Percentiles rank a stretch among this genome's conserved stretches.
These are phyloP conservation scores for Cynoglossus semilaevis DNA, from an alignment of 2,113 vertebrate species.

Conservation along the genomic window DNA sequence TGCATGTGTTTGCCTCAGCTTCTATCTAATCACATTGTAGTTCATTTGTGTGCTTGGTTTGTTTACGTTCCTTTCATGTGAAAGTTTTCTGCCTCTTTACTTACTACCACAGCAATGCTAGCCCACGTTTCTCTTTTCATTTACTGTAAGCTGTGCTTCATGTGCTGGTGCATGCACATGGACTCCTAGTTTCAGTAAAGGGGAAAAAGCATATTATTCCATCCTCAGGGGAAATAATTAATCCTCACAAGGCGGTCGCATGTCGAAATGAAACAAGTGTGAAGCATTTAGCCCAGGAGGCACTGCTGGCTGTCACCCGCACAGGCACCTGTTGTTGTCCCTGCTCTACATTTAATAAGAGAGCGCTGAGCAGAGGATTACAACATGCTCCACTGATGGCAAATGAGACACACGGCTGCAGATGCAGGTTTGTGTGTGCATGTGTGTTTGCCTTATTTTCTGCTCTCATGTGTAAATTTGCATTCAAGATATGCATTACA, in stretches of 20 bases:
- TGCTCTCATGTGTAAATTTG: slow-evolving; percentile 45
- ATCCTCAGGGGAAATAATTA: slow-evolving; percentile 79
- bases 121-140: slow-evolving; percentile 48
- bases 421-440: slow-evolving; percentile 52
- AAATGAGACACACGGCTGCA: slow-evolving; percentile 70
- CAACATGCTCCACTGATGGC: slow-evolving; percentile 75
- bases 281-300: slow-evolving; percentile 81
- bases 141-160: slow-evolving; percentile 58
- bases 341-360: slow-evolving; percentile 77
- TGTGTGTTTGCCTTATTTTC: background rate
- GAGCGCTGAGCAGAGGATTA: slow-evolving; percentile 71
- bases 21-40: slow-evolving; percentile 60
- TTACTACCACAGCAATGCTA: too few species aligned
- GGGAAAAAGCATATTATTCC: slow-evolving; percentile 66
- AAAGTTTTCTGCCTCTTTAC: slow-evolving; percentile 23
- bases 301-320: slow-evolving; percentile 76
- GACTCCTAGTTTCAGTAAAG: slow-evolving; percentile 58
- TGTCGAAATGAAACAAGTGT: slow-evolving; percentile 78
- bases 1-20: slow-evolving; percentile 63
- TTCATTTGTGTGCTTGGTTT: slow-evolving; percentile 60
- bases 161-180: slow-evolving; percentile 54
- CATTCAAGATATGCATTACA: slow-evolving; percentile 35
- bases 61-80: slow-evolving; percentile 64
- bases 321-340: slow-evolving; percentile 79
- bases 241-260: slow-evolving; percentile 79